Evolutionary conservation across 2,113 vertebrate species (phyloP).

Genomic region (Salminus brasiliensis): DNA sequence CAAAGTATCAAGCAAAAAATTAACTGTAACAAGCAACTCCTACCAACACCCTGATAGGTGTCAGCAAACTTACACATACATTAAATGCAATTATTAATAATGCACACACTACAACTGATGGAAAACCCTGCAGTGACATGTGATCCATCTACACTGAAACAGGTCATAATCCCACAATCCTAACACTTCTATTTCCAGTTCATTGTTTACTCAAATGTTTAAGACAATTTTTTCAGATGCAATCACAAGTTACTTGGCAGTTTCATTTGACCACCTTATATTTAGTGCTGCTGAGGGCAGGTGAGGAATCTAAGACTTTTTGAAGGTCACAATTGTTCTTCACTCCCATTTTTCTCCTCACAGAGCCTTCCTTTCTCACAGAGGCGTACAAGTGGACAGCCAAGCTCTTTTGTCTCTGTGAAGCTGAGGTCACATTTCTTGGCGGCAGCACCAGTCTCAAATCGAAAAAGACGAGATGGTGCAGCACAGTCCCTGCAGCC

Average conservation of each 20-base stretch:
- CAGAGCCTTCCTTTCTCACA: slow-evolving; percentile 34
- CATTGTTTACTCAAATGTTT: background rate
- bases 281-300: slow-evolving; percentile 1
- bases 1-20: background rate
- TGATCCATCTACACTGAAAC: too few species aligned
- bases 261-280: background rate
- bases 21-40: too few species aligned
- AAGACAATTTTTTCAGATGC: background rate
- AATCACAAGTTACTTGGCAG: background rate
- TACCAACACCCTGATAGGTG: too few species aligned
- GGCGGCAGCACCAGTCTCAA: slow-evolving; percentile 39
- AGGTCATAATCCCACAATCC: too few species aligned
- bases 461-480: slow-evolving; percentile 46
- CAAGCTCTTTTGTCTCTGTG: slow-evolving; percentile 45
- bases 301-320: slow-evolving; percentile 25
- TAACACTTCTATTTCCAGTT: too few species aligned
- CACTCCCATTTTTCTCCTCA: background rate
- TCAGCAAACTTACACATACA: too few species aligned
- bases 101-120: too few species aligned
- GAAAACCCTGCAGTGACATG: too few species aligned
- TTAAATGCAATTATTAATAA: too few species aligned
- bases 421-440: slow-evolving; percentile 51
- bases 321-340: slow-evolving; percentile 9
- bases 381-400: slow-evolving; percentile 22
- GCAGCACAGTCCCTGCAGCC: background rate